Evolutionary conservation across 2,113 vertebrate genomes (phyloP).

Genomic region (Sarotherodon lohbergeri): DNA sequence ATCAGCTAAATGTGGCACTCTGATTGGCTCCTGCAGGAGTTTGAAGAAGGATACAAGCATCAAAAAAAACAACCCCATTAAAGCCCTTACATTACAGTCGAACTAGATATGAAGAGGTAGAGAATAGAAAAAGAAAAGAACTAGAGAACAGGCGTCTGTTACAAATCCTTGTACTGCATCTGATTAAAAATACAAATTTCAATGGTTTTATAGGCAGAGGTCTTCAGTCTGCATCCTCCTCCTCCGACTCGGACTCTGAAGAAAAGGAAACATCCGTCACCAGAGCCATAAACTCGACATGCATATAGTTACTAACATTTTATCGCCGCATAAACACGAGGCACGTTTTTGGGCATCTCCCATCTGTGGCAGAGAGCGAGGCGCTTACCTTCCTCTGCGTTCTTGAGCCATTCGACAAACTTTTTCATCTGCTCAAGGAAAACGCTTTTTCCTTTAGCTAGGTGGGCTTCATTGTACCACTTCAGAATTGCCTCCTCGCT

Average conservation of each 20-base stretch:
- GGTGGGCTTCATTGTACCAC: slow-evolving; percentile 91
- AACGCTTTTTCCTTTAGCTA: slow-evolving; percentile 91
- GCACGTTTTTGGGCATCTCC: neutral
- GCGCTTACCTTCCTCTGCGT: slow-evolving; percentile 91
- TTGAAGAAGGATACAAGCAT: slow-evolving; percentile 20
- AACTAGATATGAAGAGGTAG: slow-evolving; percentile 75
- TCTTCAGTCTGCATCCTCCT: slow-evolving; percentile 89
- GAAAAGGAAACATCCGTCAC: slow-evolving; percentile 19
- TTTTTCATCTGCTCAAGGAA: slow-evolving; percentile 98
- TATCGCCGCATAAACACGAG: neutral
- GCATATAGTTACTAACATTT: neutral
- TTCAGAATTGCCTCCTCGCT: slow-evolving; percentile 95
- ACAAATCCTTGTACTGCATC: slow-evolving; percentile 69
- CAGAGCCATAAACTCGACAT: fast-evolving
- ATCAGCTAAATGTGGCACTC: slow-evolving; percentile 25
- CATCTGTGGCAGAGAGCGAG: neutral
- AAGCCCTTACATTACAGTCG: slow-evolving; percentile 54
- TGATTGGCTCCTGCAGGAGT: neutral
- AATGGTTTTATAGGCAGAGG: slow-evolving; percentile 46
- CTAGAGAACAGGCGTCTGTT: slow-evolving; percentile 65
- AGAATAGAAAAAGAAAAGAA: slow-evolving; percentile 76
- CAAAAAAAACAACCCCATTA: slow-evolving; percentile 8
- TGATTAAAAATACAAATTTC: slow-evolving; percentile 29
- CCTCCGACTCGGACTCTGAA: slow-evolving; percentile 94
- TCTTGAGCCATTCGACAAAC: slow-evolving; percentile 98